These are phyloP conservation scores for Mirounga angustirostris DNA, from an alignment of 2,113 vertebrate genomes.

Conservation along the genomic window DNA sequence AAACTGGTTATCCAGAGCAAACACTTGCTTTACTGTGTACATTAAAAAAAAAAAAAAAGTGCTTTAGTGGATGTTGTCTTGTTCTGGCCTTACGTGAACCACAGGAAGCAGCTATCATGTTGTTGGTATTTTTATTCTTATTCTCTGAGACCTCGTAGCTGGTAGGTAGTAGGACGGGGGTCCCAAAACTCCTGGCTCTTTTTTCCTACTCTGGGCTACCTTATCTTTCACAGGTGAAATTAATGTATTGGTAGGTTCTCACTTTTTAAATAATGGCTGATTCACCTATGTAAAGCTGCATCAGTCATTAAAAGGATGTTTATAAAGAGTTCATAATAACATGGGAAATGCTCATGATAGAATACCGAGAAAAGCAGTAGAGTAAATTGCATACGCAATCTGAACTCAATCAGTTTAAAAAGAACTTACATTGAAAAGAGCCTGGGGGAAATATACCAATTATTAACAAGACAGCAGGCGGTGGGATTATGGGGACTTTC, in stretches of 20 bases:
- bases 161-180: not conserved
- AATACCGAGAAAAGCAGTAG: not conserved
- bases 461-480: not conserved
- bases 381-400: not conserved
- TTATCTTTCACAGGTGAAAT: not conserved
- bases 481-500: not conserved
- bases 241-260: not conserved
- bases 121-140: not conserved
- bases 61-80: not conserved
- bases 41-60: not conserved
- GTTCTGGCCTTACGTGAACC: not conserved
- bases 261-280: slow-evolving; percentile 49
- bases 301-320: slow-evolving; percentile 29
- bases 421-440: not conserved
- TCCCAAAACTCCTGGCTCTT: not conserved
- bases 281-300: not conserved
- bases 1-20: not conserved
- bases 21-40: not conserved
- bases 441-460: not conserved
- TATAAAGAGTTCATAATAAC: slow-evolving; percentile 17
- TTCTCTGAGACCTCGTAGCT: not conserved
- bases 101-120: not conserved
- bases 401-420: not conserved
- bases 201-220: not conserved
- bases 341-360: not conserved